Evolutionary conservation across 2,888 invertebrate species (phyloP).

Genomic region (Dicycla oo): DNA sequence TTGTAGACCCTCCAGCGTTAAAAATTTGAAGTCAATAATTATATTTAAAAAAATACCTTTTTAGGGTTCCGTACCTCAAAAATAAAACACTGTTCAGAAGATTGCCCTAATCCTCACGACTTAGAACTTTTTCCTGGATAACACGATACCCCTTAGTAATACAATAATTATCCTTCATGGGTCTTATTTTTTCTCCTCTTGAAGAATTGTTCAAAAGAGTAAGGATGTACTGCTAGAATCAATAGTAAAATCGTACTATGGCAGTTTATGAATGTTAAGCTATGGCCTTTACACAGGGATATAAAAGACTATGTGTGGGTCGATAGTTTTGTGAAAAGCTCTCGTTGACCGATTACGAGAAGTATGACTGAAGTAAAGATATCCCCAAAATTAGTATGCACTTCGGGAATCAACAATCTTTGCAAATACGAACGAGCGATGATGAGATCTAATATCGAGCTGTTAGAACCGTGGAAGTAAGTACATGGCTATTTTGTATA

Average conservation of each 20-base stretch:
- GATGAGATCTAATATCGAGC: background rate
- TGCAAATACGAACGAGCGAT: background rate
- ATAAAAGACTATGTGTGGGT: background rate
- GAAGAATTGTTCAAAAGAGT: background rate
- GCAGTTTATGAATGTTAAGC: background rate
- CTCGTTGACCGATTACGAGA: background rate
- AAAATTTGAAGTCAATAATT: no score
- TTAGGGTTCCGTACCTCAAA: no score
- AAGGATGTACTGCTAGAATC: background rate
- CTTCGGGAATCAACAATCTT: background rate
- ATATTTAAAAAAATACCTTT: no score
- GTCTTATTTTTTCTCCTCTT: background rate
- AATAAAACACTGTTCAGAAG: background rate
- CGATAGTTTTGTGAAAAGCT: background rate
- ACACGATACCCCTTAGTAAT: no score
- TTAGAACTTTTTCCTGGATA: background rate
- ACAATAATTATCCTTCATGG: no score
- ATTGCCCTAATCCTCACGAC: background rate
- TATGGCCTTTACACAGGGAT: background rate
- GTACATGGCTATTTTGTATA: background rate
- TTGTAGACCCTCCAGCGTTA: no score
- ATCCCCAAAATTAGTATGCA: background rate
- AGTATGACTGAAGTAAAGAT: background rate
- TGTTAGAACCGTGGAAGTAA: background rate
- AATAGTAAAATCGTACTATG: background rate